Base-by-base conservation (phyloP, 2,113 vertebrate species). In the Rynchops niger region DNA sequence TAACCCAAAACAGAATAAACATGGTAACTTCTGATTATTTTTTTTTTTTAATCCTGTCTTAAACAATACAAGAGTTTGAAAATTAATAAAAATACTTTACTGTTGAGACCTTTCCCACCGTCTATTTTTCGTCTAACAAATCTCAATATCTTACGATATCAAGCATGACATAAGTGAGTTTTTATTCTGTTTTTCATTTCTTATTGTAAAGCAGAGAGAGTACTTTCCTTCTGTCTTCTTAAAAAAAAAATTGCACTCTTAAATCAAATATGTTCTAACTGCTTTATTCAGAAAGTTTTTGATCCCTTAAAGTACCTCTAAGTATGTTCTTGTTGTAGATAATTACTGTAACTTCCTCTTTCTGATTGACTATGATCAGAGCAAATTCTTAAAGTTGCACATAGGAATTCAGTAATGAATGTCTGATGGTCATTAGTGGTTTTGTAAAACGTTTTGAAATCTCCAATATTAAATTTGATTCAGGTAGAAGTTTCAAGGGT, bases 41-140 rank as follows among this genome's bases (percentile, higher is more conserved):
- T 56, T 30, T 56, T 30, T n/a, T n/a, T 27, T 7, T 5, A 55
- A 26, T 25, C 3, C 7, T 69, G 0, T 65, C 20, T 70, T 42
- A 65, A 88, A 40, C 4, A 34, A 25, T 30, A 29, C 0, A 21
- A 4, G 1, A 34, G 3, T n/a, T 81, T 56, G 23, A 73, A 91
- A 94, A 56, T 32, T 5, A 69, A n/a, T 38, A 11, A 17, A 72
- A 26, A 18, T 15, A 55, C 56, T 62, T 71, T 76, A 34, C 38
- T 42, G 11, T 36, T 23, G 9, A 9, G 9, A 72, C 9, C 2
- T 5, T n/a, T 15, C 4, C 3, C 20, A 66, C 4, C 1, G 6
- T 3, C 1, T 2, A 7, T 67, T 78, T 81, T 81, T 52, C 9
- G 40, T 65, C 21, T 53, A 81, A 56, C 1, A 74, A 40, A 66